Conservation (phyloP, 2,888 invertebrate species). For the Mimachlamys varia region DNA sequence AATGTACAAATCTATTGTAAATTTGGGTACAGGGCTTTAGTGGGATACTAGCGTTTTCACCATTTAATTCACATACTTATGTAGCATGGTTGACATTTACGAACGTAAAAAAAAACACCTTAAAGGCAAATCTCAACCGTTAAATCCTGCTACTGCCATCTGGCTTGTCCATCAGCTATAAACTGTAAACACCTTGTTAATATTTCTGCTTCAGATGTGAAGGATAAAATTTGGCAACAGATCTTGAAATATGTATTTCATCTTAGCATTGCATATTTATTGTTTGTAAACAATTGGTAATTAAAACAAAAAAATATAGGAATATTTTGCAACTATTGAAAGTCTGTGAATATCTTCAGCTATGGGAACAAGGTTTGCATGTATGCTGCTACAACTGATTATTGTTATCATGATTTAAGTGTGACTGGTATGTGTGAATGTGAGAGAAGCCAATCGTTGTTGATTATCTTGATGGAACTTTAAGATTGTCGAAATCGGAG, state of each 20-base stretch:
- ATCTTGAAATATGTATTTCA: neutral
- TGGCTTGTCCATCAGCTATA: neutral
- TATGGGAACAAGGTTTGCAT: slow-evolving; percentile 36
- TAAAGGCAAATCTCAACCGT: neutral
- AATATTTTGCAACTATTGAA: neutral
- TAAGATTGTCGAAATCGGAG: slow-evolving; percentile 29
- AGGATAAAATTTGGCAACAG: neutral
- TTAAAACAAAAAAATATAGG: neutral
- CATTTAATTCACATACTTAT: neutral
- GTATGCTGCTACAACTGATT: neutral
- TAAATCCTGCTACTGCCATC: neutral
- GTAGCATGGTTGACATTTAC: too few species aligned
- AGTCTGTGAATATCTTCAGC: slow-evolving; percentile 26
- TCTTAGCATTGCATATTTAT: neutral
- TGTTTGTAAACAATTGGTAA: neutral
- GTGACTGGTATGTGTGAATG: neutral
- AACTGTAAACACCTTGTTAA: neutral
- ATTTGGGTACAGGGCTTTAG: neutral
- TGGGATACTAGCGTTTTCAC: neutral
- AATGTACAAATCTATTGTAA: neutral
- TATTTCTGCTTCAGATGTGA: neutral
- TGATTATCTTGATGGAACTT: slow-evolving; percentile 31
- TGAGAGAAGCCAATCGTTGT: neutral
- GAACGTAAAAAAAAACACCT: too few species aligned
- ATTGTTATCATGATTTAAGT: slow-evolving; percentile 15